A percentile compares a stretch with the other conserved stretches of the same genome.
phyloP scores from a whole-genome alignment of 2,888 invertebrate genomes.

The Eupithecia subfuscata region DNA sequence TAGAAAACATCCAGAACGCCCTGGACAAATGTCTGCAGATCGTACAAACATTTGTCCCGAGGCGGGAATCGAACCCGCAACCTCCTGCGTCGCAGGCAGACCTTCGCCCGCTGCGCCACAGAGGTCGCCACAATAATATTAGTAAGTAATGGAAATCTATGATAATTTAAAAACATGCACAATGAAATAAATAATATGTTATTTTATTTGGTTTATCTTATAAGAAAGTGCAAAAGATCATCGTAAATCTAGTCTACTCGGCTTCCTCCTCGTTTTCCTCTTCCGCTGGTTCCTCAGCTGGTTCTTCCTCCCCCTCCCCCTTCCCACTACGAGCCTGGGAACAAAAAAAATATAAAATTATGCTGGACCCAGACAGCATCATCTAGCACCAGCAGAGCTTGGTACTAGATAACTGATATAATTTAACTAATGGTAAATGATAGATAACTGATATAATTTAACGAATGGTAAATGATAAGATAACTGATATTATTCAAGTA shows the following conservation, averaged over 20 bases:
- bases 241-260: not conserved
- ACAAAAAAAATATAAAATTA: not conserved
- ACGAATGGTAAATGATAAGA: too few relatives aligned
- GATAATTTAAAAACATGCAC: not conserved
- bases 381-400: not conserved
- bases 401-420: not conserved
- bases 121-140: too few relatives aligned
- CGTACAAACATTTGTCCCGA: too few relatives aligned
- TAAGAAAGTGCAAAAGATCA: not conserved
- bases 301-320: not conserved
- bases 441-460: too few relatives aligned
- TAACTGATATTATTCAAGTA: too few relatives aligned
- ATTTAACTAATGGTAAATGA: too few relatives aligned
- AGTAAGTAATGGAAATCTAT: too few relatives aligned
- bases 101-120: too few relatives aligned
- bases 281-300: not conserved
- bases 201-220: not conserved
- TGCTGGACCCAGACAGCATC: not conserved
- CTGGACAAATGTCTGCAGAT: too few relatives aligned
- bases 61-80: too few relatives aligned
- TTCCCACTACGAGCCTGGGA: slow-evolving; percentile 4
- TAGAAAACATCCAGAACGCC: too few relatives aligned
- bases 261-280: not conserved
- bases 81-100: too few relatives aligned
- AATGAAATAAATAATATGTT: not conserved